These are phyloP conservation scores for Notothenia coriiceps DNA, from an alignment of 2,113 vertebrate species.

Conservation along the genomic window DNA sequence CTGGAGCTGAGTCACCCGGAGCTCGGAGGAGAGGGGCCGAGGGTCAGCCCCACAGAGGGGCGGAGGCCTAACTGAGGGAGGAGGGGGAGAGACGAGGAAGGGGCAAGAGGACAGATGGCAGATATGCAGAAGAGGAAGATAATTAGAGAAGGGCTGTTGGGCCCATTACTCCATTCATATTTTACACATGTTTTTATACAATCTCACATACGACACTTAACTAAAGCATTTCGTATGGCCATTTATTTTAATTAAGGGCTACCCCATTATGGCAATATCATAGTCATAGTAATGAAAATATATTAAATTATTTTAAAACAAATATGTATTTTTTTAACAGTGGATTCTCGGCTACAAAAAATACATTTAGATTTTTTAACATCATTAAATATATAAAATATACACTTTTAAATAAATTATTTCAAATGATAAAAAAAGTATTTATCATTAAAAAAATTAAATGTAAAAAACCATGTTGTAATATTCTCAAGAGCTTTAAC, in stretches of 20 bases:
- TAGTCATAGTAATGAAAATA: too few species aligned
- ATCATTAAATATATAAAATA: too few species aligned
- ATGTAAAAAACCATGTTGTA: too few species aligned
- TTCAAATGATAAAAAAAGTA: too few species aligned
- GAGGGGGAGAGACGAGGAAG: constrained; percentile 23
- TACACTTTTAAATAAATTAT: too few species aligned
- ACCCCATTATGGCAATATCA: too few species aligned
- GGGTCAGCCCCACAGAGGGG: neutral
- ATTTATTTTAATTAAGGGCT: neutral
- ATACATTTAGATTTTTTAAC: too few species aligned
- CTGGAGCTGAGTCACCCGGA: constrained; percentile 55
- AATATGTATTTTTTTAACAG: too few species aligned
- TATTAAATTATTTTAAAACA: too few species aligned
- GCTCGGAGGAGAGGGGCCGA: constrained; percentile 37
- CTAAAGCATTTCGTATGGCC: neutral
- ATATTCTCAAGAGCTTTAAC: too few species aligned
- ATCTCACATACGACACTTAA: neutral
- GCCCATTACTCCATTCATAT: neutral
- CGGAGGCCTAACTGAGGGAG: constrained; percentile 54
- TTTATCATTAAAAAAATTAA: too few species aligned
- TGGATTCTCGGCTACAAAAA: too few species aligned
- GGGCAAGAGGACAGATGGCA: neutral
- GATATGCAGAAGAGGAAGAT: neutral
- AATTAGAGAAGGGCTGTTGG: neutral
- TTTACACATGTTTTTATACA: neutral